Conservation (phyloP, 2,888 invertebrate species). For the Eumerus sabulonum region DNA sequence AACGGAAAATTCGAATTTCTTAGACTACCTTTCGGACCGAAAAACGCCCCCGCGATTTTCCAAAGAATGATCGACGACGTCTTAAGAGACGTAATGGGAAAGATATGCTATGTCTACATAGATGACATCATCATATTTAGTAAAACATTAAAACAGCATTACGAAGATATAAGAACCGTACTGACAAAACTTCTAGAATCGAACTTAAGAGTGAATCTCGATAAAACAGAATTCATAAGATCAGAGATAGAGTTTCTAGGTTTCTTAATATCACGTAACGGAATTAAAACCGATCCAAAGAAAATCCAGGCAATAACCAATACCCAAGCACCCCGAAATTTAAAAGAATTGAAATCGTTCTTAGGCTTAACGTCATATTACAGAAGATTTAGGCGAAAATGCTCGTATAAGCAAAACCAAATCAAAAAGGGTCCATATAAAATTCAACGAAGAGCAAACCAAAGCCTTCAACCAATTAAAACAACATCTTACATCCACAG, state of each 20-base stretch:
- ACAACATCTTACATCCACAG: background rate
- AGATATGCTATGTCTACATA: no score
- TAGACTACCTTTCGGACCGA: no score
- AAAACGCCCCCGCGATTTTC: no score
- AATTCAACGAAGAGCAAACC: no score
- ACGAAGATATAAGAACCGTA: background rate
- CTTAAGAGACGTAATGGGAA: no score
- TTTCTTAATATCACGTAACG: background rate
- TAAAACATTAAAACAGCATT: background rate
- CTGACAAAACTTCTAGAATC: background rate
- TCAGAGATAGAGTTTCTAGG: constrained; percentile 6
- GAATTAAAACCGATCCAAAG: background rate
- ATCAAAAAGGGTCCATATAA: constrained; percentile 5
- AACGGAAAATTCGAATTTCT: no score
- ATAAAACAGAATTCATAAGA: constrained; percentile 12
- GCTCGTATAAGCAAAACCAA: constrained; percentile 1
- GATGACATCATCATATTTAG: no score
- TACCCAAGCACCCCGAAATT: background rate
- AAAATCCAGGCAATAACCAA: background rate
- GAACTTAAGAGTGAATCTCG: constrained; percentile 8
- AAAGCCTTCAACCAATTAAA: constrained; percentile 12
- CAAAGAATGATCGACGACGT: no score
- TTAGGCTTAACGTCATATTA: constrained; percentile 9
- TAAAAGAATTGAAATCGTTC: constrained; percentile 5
- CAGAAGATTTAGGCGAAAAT: constrained; percentile 1